Evolutionary conservation across 2,888 invertebrate species (phyloP), one percentile per base, ranked within the genome.

Genomic region (Tenthredo notha): DNA sequence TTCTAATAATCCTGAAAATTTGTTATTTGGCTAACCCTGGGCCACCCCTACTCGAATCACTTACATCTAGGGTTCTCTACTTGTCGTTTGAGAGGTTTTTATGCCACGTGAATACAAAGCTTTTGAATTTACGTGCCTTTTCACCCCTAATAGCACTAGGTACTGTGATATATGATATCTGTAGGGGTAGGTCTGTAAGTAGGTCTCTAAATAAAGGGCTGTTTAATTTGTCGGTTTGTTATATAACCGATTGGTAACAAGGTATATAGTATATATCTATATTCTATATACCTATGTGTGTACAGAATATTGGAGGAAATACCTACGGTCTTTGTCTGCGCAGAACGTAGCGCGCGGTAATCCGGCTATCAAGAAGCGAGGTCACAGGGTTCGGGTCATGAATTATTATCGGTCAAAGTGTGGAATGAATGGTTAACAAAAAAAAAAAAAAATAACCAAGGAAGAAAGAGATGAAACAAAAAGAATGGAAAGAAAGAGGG

Each of bases 271-370:
- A 10, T 6, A 43, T 21, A n/a, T 40, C n/a, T 1, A n/a, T 72
- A 40, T 21, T 40, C n/a, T 1, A n/a, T 72, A 40, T 21, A 65
- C 65, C 40, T n/a, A 40, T 3, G 72, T 43, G 21, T 40, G 25
- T 77, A 77, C n/a, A n/a, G 18, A 77, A 33, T 77, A 54, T 54
- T 29, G 50, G 29, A 67, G 67, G 67, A 67, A 18, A 29, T 75
- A 12, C 29, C 18, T 10, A 54, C 18, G 54, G 29, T 54, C 33
- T 77, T 54, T 77, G 77, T 74, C 77, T 77, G 77, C 77, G 77
- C 77, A 77, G 77, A 77, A 54, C 77, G 77, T 54, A 77, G 54
- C 50, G 77, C 77, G 50, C 29, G 18, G 77, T 77, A 50, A 74
- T 74, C 43, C 29, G 29, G 10, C 77, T 77, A 54, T 54, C 77